These are phyloP conservation scores for Saturnia japonica DNA, from an alignment of 2,888 invertebrate genomes.

Conservation along the genomic window DNA sequence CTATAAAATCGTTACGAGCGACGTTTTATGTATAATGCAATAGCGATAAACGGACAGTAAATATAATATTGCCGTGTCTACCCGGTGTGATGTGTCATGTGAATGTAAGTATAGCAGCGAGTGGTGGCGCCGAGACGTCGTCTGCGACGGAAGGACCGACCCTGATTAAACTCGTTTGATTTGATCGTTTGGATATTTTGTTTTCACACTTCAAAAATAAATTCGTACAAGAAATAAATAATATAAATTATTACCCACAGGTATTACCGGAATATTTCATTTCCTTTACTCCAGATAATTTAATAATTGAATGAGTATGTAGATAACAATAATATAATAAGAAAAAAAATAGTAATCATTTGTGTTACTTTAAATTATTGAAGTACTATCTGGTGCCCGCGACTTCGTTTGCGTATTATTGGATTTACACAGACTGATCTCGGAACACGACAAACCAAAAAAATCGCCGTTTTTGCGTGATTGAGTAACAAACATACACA, in stretches of 20 bases:
- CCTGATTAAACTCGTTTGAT: conserved; percentile 11
- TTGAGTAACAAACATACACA: too few species aligned
- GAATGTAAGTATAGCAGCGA: not conserved
- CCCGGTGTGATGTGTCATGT: conserved; percentile 8
- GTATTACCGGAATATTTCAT: not conserved
- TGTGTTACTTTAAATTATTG: not conserved
- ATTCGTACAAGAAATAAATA: not conserved
- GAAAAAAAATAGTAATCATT: not conserved
- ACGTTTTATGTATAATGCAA: conserved; percentile 9
- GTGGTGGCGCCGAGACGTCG: conserved; percentile 17
- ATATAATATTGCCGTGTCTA: conserved; percentile 19
- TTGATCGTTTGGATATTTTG: not conserved
- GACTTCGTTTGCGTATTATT: too few species aligned
- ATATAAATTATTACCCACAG: not conserved
- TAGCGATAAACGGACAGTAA: conserved; percentile 16
- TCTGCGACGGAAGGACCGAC: conserved; percentile 11
- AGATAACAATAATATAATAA: not conserved
- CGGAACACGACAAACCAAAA: too few species aligned
- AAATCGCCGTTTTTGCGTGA: too few species aligned
- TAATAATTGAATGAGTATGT: not conserved
- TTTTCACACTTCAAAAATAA: conserved; percentile 7
- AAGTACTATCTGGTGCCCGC: not conserved
- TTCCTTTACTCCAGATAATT: not conserved
- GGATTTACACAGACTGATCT: too few species aligned
- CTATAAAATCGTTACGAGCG: not conserved